phyloP scores from a whole-genome alignment of 2,113 vertebrate genomes.

The Ceyx melanurus region DNA sequence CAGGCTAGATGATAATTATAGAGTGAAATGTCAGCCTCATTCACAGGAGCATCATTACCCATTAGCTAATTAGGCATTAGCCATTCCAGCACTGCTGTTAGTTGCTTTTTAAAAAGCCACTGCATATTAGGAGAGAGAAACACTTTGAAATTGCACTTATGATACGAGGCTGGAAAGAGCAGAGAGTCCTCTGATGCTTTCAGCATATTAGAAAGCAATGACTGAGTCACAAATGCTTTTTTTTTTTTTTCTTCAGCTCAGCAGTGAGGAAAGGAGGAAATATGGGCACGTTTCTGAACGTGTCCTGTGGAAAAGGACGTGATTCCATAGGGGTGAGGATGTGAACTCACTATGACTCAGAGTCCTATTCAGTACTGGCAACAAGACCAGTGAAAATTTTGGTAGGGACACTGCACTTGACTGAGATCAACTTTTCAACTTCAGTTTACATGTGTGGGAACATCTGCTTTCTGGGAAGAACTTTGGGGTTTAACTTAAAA shows the following conservation, averaged over 20 bases:
- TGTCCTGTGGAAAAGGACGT: background rate
- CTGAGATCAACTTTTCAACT: background rate
- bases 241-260: background rate
- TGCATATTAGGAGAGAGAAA: conserved; percentile 41
- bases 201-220: background rate
- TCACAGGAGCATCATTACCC: conserved; percentile 56
- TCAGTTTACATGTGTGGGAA: background rate
- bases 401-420: background rate
- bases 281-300: background rate
- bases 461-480: background rate
- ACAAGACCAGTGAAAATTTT: background rate
- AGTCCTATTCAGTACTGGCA: background rate
- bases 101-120: conserved; percentile 55
- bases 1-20: conserved; percentile 20
- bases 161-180: background rate
- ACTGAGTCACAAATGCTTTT: background rate
- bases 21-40: conserved; percentile 38
- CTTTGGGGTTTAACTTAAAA: background rate
- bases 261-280: background rate
- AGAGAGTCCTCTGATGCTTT: conserved; percentile 14
- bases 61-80: conserved; percentile 61
- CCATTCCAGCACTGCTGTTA: conserved; percentile 41
- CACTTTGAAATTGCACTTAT: conserved; percentile 29
- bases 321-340: background rate
- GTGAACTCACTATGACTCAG: accelerated